These are phyloP conservation scores for Tuta absoluta DNA, from an alignment of 2,888 invertebrate genomes.

Conservation along the genomic window DNA sequence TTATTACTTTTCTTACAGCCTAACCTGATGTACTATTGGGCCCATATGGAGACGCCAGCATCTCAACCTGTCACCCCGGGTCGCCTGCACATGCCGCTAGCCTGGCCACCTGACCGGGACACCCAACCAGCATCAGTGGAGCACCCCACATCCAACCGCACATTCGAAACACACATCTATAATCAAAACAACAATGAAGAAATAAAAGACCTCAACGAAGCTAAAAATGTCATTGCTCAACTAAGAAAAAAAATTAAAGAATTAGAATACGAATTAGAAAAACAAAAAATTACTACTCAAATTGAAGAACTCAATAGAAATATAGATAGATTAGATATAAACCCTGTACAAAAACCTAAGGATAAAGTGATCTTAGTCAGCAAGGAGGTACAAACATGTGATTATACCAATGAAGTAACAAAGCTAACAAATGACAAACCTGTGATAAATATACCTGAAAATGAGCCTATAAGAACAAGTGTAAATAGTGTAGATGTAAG, in stretches of 20 bases:
- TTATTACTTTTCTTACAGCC: slow-evolving; percentile 82
- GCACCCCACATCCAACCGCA: slow-evolving; percentile 37
- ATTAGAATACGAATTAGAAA: slow-evolving; percentile 67
- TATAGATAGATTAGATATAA: slow-evolving; percentile 51
- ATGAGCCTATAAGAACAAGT: slow-evolving; percentile 68
- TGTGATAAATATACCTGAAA: slow-evolving; percentile 73
- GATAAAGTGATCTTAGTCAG: slow-evolving; percentile 54
- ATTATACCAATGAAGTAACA: slow-evolving; percentile 52
- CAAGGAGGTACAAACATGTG: slow-evolving; percentile 63
- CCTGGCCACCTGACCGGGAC: slow-evolving; percentile 86
- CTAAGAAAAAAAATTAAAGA: slow-evolving; percentile 65
- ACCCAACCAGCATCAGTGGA: slow-evolving; percentile 48
- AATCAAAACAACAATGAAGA: slow-evolving; percentile 69
- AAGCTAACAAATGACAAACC: slow-evolving; percentile 58
- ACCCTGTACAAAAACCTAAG: slow-evolving; percentile 48
- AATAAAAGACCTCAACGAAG: slow-evolving; percentile 65
- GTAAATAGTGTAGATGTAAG: slow-evolving; percentile 71
- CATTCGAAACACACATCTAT: slow-evolving; percentile 47
- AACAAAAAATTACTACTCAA: slow-evolving; percentile 61
- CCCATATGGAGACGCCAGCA: slow-evolving; percentile 87
- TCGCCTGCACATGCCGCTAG: slow-evolving; percentile 84
- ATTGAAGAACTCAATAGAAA: slow-evolving; percentile 64
- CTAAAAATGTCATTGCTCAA: slow-evolving; percentile 63
- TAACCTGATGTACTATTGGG: slow-evolving; percentile 95
- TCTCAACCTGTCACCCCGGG: slow-evolving; percentile 87